Conservation (phyloP, 2,888 invertebrate genomes). For the Oegoconia quadripuncta region DNA sequence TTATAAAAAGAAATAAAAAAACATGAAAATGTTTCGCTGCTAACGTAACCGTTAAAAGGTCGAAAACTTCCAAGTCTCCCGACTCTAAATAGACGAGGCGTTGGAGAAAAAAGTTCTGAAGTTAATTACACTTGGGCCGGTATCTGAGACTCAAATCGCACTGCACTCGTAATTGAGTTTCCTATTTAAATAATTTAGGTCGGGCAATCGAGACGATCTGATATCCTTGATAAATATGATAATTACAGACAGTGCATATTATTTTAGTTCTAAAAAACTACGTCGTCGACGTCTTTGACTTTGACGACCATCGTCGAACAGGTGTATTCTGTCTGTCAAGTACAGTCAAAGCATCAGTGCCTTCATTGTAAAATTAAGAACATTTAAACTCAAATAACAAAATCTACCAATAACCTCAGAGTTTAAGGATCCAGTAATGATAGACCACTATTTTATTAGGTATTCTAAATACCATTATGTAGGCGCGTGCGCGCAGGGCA, state of each 20-base stretch:
- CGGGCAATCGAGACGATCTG: constrained; percentile 26
- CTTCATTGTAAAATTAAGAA: no score
- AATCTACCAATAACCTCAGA: no score
- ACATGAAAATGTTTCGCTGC: constrained; percentile 34
- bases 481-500: no score
- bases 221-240: constrained; percentile 21
- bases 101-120: constrained; percentile 36
- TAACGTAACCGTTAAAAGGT: constrained; percentile 50
- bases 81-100: constrained; percentile 25
- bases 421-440: no score
- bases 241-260: constrained; percentile 22
- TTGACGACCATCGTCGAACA: constrained; percentile 16
- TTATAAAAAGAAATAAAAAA: no score
- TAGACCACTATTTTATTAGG: no score
- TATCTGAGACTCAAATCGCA: constrained; percentile 54
- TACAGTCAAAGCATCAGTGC: no score
- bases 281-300: constrained; percentile 1
- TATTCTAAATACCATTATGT: no score
- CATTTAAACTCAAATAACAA: no score
- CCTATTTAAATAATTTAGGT: constrained; percentile 59
- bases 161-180: constrained; percentile 53
- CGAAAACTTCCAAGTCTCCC: constrained; percentile 36
- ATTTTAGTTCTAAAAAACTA: neutral
- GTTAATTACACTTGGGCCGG: constrained; percentile 57
- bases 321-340: constrained; percentile 26